phyloP scores from a whole-genome alignment of 2,888 invertebrate genomes.

The Drosophila pseudotakahashii region DNA sequence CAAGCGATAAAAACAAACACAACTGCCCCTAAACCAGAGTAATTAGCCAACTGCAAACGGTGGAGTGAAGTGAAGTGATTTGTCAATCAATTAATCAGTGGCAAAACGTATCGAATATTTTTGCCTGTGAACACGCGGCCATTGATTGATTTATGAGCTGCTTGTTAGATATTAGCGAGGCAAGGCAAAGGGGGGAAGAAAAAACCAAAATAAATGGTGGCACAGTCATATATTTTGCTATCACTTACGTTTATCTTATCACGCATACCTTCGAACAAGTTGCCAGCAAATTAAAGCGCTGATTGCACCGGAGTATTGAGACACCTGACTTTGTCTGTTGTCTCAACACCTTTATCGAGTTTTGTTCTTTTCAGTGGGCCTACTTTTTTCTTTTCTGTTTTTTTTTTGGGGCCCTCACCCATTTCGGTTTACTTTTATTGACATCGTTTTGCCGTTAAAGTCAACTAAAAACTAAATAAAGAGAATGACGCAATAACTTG shows the following conservation, averaged over 20 bases:
- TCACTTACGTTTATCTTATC: constrained; percentile 64
- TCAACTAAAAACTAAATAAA: constrained; percentile 76
- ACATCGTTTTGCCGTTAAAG: constrained; percentile 41
- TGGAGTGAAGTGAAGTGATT: constrained; percentile 16
- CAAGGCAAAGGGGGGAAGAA: background rate
- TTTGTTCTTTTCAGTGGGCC: constrained; percentile 18
- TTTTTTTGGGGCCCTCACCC: constrained; percentile 8
- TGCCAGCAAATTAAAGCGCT: constrained; percentile 67
- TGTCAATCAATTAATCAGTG: constrained; percentile 41
- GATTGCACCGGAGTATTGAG: constrained; percentile 48
- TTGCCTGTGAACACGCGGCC: constrained; percentile 42
- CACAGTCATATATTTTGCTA: constrained; percentile 40
- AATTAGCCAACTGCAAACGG: constrained; percentile 5
- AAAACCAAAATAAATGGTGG: constrained; percentile 23
- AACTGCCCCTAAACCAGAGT: background rate
- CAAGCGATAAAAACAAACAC: background rate
- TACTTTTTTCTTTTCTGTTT: background rate
- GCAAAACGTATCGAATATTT: constrained; percentile 16
- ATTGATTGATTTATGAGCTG: constrained; percentile 64
- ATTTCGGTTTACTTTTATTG: constrained; percentile 38
- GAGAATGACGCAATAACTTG: constrained; percentile 34
- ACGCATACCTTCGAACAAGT: constrained; percentile 52
- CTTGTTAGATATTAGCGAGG: constrained; percentile 53
- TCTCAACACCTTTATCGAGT: constrained; percentile 26
- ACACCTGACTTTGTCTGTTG: constrained; percentile 23